phyloP scores from a whole-genome alignment of 2,113 vertebrate species.

The Chrysochloris asiatica region DNA sequence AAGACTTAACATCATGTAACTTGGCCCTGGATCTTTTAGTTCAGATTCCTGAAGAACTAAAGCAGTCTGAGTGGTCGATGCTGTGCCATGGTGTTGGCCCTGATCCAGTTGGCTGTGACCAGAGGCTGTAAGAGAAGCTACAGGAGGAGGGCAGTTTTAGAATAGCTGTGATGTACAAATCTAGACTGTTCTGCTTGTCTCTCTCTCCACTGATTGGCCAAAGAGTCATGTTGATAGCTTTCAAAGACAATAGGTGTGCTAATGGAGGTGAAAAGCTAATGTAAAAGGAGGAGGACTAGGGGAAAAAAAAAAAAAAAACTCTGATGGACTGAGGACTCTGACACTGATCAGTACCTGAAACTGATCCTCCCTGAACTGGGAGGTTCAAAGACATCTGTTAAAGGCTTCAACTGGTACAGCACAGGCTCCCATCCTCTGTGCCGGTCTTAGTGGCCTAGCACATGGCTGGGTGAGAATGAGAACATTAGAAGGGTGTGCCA shows the following conservation, averaged over 20 bases:
- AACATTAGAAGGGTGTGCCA: accelerated
- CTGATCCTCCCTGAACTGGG: not conserved
- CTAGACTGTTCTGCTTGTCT: not conserved
- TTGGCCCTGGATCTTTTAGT: not conserved
- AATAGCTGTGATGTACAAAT: not conserved
- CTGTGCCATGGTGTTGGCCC: accelerated
- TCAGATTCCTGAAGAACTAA: accelerated
- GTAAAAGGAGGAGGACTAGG: no score
- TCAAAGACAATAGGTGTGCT: not conserved
- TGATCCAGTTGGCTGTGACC: not conserved
- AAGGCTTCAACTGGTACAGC: not conserved
- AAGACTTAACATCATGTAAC: accelerated
- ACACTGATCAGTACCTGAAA: not conserved
- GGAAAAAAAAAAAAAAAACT: not conserved
- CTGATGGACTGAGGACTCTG: not conserved
- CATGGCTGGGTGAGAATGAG: not conserved
- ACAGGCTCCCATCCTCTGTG: not conserved
- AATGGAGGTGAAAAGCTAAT: not conserved
- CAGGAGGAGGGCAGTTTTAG: not conserved
- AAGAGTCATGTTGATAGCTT: not conserved
- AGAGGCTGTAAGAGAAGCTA: no score
- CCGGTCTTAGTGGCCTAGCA: not conserved
- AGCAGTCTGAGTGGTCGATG: not conserved
- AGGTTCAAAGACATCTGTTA: not conserved
- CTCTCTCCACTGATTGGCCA: not conserved